Evolutionary conservation across 1,140 invertebrate genomes (phyloP).

Genomic region (Kradibia gibbosae): DNA sequence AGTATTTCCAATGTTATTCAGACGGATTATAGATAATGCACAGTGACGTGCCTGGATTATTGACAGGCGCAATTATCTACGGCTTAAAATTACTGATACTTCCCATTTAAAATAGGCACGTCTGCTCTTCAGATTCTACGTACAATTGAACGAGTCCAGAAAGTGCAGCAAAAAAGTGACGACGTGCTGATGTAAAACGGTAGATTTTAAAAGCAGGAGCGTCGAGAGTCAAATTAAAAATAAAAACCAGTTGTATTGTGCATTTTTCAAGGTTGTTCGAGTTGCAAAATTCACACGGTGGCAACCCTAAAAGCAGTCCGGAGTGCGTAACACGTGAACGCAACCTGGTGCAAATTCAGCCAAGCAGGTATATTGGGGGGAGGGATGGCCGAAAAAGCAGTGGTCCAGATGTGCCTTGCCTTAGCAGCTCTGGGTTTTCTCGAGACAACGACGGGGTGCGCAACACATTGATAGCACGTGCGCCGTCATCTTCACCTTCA

Average conservation of each 20-base stretch:
- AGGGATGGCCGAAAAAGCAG: constrained; percentile 18
- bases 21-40: neutral
- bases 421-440: neutral
- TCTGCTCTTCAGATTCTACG: no score
- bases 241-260: constrained; percentile 3
- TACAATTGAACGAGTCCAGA: no score
- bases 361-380: neutral
- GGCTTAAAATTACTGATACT: no score
- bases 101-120: no score
- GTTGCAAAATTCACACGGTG: constrained; percentile 35
- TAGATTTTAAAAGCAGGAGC: neutral
- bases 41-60: no score
- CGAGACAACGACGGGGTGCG: constrained; percentile 4
- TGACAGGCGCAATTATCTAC: no score
- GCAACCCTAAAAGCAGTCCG: neutral
- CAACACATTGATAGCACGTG: constrained; percentile 48
- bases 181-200: no score
- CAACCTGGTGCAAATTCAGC: neutral
- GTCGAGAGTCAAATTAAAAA: neutral
- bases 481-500: neutral
- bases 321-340: constrained; percentile 2
- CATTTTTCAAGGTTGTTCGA: neutral
- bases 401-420: constrained; percentile 13
- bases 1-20: no score
- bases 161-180: no score